Percentiles rank a stretch among this genome's conserved stretches.
phyloP scores from a whole-genome alignment of 2,888 invertebrate genomes.

The Heliconius sara region DNA sequence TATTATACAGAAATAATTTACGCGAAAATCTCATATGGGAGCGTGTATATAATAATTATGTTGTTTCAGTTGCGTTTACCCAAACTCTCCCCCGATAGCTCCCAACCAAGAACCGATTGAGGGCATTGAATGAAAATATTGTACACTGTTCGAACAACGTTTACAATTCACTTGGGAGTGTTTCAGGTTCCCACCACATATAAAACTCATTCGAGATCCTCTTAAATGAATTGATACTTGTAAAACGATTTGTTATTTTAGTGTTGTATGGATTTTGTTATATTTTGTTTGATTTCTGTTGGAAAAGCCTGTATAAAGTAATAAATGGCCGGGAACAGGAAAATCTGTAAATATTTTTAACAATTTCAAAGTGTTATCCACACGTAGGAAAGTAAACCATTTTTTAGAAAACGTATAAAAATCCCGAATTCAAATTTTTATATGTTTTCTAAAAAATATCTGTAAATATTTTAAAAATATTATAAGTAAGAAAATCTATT shows the following conservation, averaged over 20 bases:
- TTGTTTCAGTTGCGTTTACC: slow-evolving; percentile 65
- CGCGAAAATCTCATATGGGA: slow-evolving; percentile 50
- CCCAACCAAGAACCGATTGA: slow-evolving; percentile 63
- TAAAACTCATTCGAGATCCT: slow-evolving; percentile 47
- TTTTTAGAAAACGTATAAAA: no score
- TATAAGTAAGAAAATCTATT: no score
- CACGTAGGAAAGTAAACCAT: no score
- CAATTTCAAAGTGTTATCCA: no score
- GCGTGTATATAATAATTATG: slow-evolving; percentile 33
- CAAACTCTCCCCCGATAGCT: slow-evolving; percentile 72
- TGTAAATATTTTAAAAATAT: no score
- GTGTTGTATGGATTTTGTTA: slow-evolving; percentile 31
- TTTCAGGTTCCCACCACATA: slow-evolving; percentile 57
- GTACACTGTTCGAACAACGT: slow-evolving; percentile 62
- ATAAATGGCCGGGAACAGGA: neutral
- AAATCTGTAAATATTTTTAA: neutral
- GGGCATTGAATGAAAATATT: slow-evolving; percentile 66
- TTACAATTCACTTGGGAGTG: slow-evolving; percentile 71
- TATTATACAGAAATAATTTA: slow-evolving; percentile 22
- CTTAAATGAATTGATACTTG: slow-evolving; percentile 50
- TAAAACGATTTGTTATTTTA: slow-evolving; percentile 42
- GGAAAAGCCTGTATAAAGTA: neutral
- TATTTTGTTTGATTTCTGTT: neutral
- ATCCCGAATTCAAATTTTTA: no score
- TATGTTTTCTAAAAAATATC: no score